Evolutionary conservation across 2,888 invertebrate species (phyloP).

Genomic region (Trachelus iudaicus): DNA sequence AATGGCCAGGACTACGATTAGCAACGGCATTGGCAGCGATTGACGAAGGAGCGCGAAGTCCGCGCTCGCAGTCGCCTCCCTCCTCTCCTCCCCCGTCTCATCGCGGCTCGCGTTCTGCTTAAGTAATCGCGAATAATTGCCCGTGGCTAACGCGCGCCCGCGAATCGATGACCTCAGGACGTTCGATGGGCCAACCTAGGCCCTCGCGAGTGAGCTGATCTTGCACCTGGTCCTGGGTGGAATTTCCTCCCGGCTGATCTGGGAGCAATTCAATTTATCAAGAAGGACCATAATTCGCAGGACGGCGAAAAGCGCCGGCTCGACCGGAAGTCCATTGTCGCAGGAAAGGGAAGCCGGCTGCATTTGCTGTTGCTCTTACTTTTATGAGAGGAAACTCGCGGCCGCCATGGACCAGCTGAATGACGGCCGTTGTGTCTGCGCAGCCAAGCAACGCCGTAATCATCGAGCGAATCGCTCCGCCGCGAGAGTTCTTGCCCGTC

Average conservation of each 20-base stretch:
- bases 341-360: not conserved
- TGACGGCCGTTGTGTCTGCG: slow-evolving; percentile 3
- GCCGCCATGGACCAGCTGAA: not conserved
- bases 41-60: not conserved
- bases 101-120: not conserved
- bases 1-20: slow-evolving; percentile 37
- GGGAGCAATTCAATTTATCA: not conserved
- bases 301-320: too few relatives aligned
- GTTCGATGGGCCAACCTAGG: not conserved
- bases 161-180: not conserved
- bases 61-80: not conserved
- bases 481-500: slow-evolving; percentile 6
- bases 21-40: slow-evolving; percentile 25
- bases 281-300: not conserved
- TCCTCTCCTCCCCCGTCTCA: not conserved
- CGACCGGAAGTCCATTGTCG: not conserved
- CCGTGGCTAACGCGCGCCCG: not conserved
- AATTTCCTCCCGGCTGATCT: too few relatives aligned
- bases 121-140: slow-evolving; percentile 5
- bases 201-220: not conserved
- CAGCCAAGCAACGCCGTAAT: slow-evolving; percentile 1
- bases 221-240: not conserved
- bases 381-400: not conserved
- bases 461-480: not conserved
- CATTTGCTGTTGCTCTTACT: not conserved